Percentiles rank a stretch among this genome's conserved stretches.
Evolutionary conservation across 1,140 invertebrate genomes (phyloP).

Genomic region (Augochlora pura): DNA sequence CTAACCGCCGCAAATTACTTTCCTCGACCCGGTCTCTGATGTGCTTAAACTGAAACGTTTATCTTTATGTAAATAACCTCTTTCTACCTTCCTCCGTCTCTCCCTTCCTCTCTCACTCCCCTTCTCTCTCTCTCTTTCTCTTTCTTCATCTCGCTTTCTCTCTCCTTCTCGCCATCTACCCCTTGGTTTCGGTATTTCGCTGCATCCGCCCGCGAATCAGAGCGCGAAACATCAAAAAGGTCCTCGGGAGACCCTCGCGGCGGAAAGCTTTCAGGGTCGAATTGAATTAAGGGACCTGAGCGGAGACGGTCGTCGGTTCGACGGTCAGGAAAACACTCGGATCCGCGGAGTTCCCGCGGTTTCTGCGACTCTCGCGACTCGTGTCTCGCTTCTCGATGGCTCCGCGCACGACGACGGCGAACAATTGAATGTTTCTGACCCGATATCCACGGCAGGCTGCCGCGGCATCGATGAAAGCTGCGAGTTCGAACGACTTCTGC

Average conservation of each 20-base stretch:
- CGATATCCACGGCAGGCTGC: conserved; percentile 2
- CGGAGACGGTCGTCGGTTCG: not conserved
- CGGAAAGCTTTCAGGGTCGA: not conserved
- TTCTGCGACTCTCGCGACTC: not conserved
- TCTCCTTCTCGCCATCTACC: not conserved
- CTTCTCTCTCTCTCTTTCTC: too few relatives aligned
- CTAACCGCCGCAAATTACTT: conserved; percentile 55
- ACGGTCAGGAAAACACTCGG: not conserved
- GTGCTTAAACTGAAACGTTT: conserved; percentile 39
- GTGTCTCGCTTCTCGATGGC: conserved; percentile 1
- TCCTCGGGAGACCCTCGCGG: not conserved
- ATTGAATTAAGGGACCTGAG: not conserved
- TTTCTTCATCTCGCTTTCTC: not conserved
- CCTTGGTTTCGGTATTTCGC: not conserved
- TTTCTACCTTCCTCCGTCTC: too few relatives aligned
- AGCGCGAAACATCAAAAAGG: not conserved
- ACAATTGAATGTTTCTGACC: conserved; percentile 14
- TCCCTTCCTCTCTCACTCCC: not conserved
- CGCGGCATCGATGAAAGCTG: conserved; percentile 11
- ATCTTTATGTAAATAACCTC: conserved; percentile 48
- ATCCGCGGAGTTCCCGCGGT: not conserved
- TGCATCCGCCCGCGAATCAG: not conserved
- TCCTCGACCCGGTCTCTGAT: conserved; percentile 25
- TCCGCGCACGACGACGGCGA: not conserved
- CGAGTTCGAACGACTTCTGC: conserved; percentile 6